Conservation (phyloP, 2,797 vertebrate genomes). For the Rhinophrynus dorsalis region DNA sequence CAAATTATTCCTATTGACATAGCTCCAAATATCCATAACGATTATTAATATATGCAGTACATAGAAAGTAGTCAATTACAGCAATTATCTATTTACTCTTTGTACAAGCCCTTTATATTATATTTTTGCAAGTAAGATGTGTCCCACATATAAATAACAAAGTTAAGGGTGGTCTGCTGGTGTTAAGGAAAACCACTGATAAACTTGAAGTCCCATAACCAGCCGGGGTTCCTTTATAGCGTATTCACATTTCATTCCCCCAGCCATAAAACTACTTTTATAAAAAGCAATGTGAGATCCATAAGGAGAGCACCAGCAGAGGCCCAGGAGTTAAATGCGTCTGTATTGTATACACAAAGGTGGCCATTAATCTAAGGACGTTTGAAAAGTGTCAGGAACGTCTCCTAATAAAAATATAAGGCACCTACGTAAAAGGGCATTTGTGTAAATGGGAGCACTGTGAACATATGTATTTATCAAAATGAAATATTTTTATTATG, state of each 20-base stretch:
- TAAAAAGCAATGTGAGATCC: slow-evolving; percentile 31
- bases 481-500: slow-evolving; percentile 46
- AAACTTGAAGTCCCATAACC: slow-evolving; percentile 13
- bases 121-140: too few species aligned
- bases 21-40: too few species aligned
- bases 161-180: slow-evolving; percentile 35
- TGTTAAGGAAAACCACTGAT: neutral
- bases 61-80: too few species aligned
- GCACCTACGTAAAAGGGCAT: slow-evolving; percentile 24
- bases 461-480: slow-evolving; percentile 40
- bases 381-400: slow-evolving; percentile 44
- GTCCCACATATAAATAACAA: neutral
- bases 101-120: too few species aligned
- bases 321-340: slow-evolving; percentile 31
- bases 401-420: slow-evolving; percentile 38
- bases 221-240: slow-evolving; percentile 15
- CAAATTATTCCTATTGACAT: too few species aligned
- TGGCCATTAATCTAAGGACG: slow-evolving; percentile 37
- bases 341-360: slow-evolving; percentile 44
- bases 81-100: too few species aligned
- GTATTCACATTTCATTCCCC: slow-evolving; percentile 25
- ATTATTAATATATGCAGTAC: too few species aligned
- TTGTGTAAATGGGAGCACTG: slow-evolving; percentile 25
- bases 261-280: slow-evolving; percentile 42
- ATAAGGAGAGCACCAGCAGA: slow-evolving; percentile 35